Evolutionary conservation across 53 echinoderm and acorn worm species (phyloP).

Genomic region (Mesocentrotus franciscanus): DNA sequence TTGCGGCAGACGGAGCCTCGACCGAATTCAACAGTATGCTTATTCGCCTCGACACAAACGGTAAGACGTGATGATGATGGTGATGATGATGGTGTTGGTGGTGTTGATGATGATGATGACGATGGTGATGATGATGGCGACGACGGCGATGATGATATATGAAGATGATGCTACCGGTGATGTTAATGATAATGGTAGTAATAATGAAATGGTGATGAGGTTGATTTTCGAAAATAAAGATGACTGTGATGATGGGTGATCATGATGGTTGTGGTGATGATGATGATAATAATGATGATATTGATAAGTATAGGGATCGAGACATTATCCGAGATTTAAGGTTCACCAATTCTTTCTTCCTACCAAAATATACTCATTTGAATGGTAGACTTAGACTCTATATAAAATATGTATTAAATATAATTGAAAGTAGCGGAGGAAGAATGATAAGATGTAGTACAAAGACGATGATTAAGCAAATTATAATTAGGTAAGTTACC

Average conservation of each 20-base stretch:
- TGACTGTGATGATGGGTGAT: neutral
- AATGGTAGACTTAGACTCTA: no score
- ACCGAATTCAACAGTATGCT: neutral
- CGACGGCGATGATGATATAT: constrained; percentile 20
- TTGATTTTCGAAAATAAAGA: neutral
- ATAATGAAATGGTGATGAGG: constrained; percentile 15
- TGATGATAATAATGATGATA: constrained; percentile 28
- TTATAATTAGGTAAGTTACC: no score
- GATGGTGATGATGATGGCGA: neutral
- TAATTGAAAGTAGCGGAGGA: no score
- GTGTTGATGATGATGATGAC: constrained; percentile 26
- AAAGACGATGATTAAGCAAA: no score
- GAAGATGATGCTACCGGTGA: constrained; percentile 23
- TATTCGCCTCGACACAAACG: neutral
- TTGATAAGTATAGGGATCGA: neutral
- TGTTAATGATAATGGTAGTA: constrained; percentile 32
- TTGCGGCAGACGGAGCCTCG: neutral
- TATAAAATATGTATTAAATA: no score
- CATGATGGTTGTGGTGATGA: neutral
- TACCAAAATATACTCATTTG: no score
- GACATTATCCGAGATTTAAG: no score
- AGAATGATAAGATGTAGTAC: no score
- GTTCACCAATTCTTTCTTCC: no score
- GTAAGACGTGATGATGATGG: neutral
- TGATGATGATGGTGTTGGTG: neutral